These are phyloP conservation scores for Chloromyia formosa DNA, from an alignment of 2,888 invertebrate species.

Conservation along the genomic window DNA sequence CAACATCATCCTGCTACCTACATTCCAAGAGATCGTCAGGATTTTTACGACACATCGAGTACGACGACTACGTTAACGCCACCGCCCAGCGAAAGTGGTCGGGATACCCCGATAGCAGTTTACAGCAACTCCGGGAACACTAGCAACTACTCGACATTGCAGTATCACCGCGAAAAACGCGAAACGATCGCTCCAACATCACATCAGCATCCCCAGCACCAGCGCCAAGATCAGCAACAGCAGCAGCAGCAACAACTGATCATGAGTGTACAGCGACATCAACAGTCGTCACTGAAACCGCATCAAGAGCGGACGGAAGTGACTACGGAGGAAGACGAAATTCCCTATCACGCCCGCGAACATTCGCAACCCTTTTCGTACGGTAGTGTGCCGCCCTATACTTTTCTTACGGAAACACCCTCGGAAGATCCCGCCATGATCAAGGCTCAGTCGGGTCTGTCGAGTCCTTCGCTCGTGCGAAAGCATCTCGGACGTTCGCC, in stretches of 20 bases:
- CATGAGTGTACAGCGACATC: conserved; percentile 44
- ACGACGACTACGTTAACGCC: conserved; percentile 55
- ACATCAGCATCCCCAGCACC: conserved; percentile 15
- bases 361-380: conserved; percentile 91
- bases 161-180: conserved; percentile 48
- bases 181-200: conserved; percentile 33
- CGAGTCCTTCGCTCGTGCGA: conserved; percentile 84
- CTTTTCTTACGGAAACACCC: conserved; percentile 60
- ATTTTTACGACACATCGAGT: conserved; percentile 55
- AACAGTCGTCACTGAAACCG: conserved; percentile 63
- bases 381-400: conserved; percentile 69
- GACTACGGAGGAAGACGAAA: conserved; percentile 61
- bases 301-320: conserved; percentile 62
- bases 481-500: conserved; percentile 61
- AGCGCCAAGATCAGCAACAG: conserved; percentile 21
- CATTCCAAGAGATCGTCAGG: conserved; percentile 50
- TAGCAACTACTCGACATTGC: conserved; percentile 51
- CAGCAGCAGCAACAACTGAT: conserved; percentile 33
- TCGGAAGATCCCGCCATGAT: conserved; percentile 68
- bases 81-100: conserved; percentile 55
- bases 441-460: conserved; percentile 76
- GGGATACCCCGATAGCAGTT: conserved; percentile 52
- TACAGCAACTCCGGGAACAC: conserved; percentile 25
- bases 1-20: conserved; percentile 24
- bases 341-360: conserved; percentile 91